Percentiles rank a stretch among this genome's conserved stretches.
phyloP scores from a whole-genome alignment of 2,797 vertebrate genomes.

The Loriculus beryllinus region DNA sequence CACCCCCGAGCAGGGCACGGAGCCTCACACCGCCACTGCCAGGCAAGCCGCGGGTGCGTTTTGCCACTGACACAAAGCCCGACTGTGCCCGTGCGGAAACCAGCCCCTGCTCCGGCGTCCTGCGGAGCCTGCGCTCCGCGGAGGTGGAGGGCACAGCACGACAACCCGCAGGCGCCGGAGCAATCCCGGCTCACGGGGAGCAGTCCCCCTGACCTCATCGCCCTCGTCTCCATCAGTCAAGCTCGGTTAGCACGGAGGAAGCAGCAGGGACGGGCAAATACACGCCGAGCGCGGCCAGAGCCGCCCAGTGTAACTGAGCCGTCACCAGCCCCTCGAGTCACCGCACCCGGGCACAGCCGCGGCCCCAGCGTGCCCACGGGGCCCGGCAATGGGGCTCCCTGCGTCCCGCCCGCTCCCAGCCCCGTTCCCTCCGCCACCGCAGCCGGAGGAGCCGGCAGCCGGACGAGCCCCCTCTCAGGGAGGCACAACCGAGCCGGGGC shows the following conservation, averaged over 20 bases:
- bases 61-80: neutral
- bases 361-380: neutral
- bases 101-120: accelerated
- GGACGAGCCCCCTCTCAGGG: too few species aligned
- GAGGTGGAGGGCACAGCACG: neutral
- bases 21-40: accelerated
- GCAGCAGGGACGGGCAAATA: accelerated
- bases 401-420: neutral
- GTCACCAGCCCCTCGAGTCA: neutral
- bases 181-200: accelerated
- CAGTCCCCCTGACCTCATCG: accelerated
- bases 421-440: neutral
- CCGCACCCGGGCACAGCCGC: neutral
- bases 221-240: neutral
- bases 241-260: accelerated
- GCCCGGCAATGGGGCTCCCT: neutral
- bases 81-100: accelerated
- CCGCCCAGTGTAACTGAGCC: neutral
- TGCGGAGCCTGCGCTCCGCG: neutral
- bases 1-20: accelerated
- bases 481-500: neutral
- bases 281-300: neutral
- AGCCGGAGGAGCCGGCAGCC: neutral
- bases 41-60: accelerated
- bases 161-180: neutral